Percentiles rank a stretch among this genome's conserved stretches.
Evolutionary conservation across 1,140 invertebrate genomes (phyloP).

Genomic region (Plectrocnemia conspersa): DNA sequence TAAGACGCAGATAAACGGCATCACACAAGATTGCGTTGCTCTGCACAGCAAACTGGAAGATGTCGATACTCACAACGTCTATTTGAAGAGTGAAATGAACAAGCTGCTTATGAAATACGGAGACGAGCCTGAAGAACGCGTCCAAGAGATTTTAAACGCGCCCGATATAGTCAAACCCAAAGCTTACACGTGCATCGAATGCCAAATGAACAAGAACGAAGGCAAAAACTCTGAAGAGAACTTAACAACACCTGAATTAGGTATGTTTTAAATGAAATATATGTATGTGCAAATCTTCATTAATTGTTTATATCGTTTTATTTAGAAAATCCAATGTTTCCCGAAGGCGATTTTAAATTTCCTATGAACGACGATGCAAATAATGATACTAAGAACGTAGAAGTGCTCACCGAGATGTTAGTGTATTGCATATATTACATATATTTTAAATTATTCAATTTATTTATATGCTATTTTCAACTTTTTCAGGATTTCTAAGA

Average conservation of each 20-base stretch:
- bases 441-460: neutral
- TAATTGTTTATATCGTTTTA: neutral
- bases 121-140: conserved; percentile 7
- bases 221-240: neutral
- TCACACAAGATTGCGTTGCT: conserved; percentile 7
- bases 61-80: conserved; percentile 12
- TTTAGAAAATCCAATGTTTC: conserved; percentile 7
- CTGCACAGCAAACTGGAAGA: conserved; percentile 4
- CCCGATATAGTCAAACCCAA: conserved; percentile 14
- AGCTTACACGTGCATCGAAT: conserved; percentile 4
- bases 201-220: neutral
- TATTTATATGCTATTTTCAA: neutral
- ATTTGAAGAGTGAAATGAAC: conserved; percentile 14
- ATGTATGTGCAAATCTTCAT: neutral
- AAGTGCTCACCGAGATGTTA: conserved; percentile 20
- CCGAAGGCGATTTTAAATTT: conserved; percentile 12
- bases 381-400: conserved; percentile 9
- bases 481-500: conserved; percentile 16
- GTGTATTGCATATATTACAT: neutral
- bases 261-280: conserved; percentile 3
- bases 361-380: neutral
- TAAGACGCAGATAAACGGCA: conserved; percentile 9
- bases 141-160: conserved; percentile 13
- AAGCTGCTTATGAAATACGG: conserved; percentile 15
- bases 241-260: conserved; percentile 5